Percentiles rank a stretch among this genome's conserved stretches.
phyloP scores from a whole-genome alignment of 2,797 vertebrate genomes.

The Myotis daubentonii region DNA sequence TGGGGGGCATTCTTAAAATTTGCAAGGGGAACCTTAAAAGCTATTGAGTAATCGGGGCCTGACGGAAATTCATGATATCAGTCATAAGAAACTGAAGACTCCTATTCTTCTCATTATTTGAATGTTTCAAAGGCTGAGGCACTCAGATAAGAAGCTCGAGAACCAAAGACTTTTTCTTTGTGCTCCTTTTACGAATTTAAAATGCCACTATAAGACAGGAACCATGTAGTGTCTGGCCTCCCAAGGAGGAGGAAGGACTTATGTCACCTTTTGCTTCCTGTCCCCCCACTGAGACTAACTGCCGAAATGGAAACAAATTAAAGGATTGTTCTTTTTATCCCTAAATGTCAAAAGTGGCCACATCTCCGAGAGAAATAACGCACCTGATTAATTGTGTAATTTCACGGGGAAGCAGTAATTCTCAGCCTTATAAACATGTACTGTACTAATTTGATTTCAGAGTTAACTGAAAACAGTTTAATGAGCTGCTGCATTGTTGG shows the following conservation, averaged over 20 bases:
- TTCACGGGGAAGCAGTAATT: constrained; percentile 62
- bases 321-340: constrained; percentile 53
- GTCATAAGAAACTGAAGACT: constrained; percentile 60
- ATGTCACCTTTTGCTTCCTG: constrained; percentile 60
- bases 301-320: constrained; percentile 5
- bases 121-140: constrained; percentile 69
- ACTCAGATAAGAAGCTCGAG: constrained; percentile 76
- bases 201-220: constrained; percentile 56
- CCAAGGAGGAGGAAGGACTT: not conserved
- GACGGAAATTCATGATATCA: constrained; percentile 50
- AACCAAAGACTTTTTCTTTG: constrained; percentile 70
- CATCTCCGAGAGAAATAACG: constrained; percentile 48
- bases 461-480: constrained; percentile 81
- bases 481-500: constrained; percentile 78
- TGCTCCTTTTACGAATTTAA: constrained; percentile 69
- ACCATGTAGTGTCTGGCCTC: constrained; percentile 34
- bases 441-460: constrained; percentile 75
- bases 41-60: constrained; percentile 76
- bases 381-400: constrained; percentile 61
- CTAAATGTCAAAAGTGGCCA: constrained; percentile 60
- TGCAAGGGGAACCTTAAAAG: constrained; percentile 76
- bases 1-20: constrained; percentile 73
- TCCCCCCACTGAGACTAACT: constrained; percentile 32
- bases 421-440: constrained; percentile 73
- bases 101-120: constrained; percentile 40